Conservation (phyloP, 2,888 invertebrate species). For the Diploptera punctata region DNA sequence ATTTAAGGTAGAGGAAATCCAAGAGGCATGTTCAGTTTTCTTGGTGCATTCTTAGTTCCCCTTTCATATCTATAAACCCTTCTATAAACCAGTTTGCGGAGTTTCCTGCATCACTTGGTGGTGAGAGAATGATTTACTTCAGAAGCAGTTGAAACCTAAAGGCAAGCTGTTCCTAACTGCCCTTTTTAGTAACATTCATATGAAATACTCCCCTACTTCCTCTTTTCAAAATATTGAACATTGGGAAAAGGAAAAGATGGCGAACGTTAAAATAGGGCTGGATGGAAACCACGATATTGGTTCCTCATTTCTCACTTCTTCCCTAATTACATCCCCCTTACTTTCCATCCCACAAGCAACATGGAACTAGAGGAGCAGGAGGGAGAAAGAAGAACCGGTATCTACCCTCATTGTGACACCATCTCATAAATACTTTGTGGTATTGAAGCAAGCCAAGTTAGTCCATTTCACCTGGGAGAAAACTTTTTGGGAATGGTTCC, state of each 20-base stretch:
- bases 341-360: slow-evolving; percentile 1
- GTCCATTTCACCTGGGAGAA: slow-evolving; percentile 36
- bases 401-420: background rate
- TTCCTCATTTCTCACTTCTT: slow-evolving; percentile 28
- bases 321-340: slow-evolving; percentile 38
- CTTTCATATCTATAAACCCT: too few species aligned
- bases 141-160: too few species aligned
- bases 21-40: too few species aligned
- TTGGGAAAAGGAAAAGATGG: slow-evolving; percentile 14
- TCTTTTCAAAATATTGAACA: background rate
- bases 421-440: slow-evolving; percentile 35
- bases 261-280: slow-evolving; percentile 1
- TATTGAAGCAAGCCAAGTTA: slow-evolving; percentile 30
- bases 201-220: background rate
- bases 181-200: background rate
- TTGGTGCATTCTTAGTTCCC: too few species aligned
- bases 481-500: slow-evolving; percentile 33
- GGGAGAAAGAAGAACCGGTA: background rate
- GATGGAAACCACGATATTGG: slow-evolving; percentile 11
- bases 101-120: too few species aligned
- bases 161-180: too few species aligned
- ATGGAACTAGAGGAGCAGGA: too few species aligned
- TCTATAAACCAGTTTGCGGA: too few species aligned
- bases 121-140: too few species aligned
- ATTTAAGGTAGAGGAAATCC: too few species aligned